Conservation (phyloP, 2,113 vertebrate species). For the Clarias magur region DNA sequence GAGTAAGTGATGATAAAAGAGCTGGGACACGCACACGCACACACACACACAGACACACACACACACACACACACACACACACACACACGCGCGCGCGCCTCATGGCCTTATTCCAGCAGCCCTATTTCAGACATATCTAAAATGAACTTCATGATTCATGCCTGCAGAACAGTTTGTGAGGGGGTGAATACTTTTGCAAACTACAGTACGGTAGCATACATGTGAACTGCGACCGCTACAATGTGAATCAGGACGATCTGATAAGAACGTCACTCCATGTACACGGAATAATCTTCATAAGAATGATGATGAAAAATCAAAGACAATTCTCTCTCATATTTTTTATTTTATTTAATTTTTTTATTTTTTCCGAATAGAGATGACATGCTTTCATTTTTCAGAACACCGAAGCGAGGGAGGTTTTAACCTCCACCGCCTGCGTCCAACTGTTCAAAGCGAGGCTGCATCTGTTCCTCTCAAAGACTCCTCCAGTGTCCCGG, state of each 20-base stretch:
- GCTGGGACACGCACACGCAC: conserved; percentile 38
- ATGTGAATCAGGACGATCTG: not conserved
- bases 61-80: conserved; percentile 1
- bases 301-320: not conserved
- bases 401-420: not conserved
- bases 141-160: not conserved
- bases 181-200: not conserved
- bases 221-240: too few species aligned
- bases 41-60: conserved; percentile 32
- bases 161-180: not conserved
- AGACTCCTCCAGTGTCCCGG: not conserved
- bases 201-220: not conserved
- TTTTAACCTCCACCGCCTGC: conserved; percentile 4
- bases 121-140: not conserved
- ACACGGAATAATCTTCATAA: not conserved
- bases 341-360: not conserved
- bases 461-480: conserved; percentile 13
- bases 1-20: conserved; percentile 41
- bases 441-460: conserved; percentile 3
- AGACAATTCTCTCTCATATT: not conserved
- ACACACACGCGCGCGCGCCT: not conserved
- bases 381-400: not conserved
- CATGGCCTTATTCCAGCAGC: not conserved
- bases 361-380: not conserved
- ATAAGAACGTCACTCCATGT: not conserved